Percentiles rank a stretch among this genome's conserved stretches.
phyloP scores from a whole-genome alignment of 1,140 invertebrate genomes.

The Drosophila kanapiae region DNA sequence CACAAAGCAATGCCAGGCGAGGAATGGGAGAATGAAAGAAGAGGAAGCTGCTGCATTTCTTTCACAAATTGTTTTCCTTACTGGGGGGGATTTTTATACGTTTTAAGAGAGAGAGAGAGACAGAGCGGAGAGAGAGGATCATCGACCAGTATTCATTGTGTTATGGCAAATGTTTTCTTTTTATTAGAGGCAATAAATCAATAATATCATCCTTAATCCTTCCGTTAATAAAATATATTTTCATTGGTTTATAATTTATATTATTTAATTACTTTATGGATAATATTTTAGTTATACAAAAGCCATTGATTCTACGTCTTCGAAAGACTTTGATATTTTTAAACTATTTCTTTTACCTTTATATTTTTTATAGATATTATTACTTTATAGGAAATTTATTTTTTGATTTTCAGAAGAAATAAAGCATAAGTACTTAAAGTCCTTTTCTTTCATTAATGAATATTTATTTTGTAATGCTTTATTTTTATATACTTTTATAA shows the following conservation, averaged over 20 bases:
- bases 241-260: background rate
- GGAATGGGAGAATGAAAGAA: slow-evolving; percentile 13
- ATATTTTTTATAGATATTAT: background rate
- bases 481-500: background rate
- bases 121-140: background rate
- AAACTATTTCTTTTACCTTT: background rate
- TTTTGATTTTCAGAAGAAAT: background rate
- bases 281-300: background rate
- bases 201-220: background rate
- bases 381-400: background rate
- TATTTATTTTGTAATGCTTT: too few relatives aligned
- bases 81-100: background rate
- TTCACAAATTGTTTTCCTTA: slow-evolving; percentile 11
- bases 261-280: background rate
- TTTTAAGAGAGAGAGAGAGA: background rate
- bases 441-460: too few relatives aligned
- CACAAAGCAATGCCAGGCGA: slow-evolving; percentile 6
- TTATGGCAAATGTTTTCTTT: background rate
- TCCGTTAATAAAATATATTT: background rate
- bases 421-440: background rate
- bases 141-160: background rate
- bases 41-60: slow-evolving; percentile 27
- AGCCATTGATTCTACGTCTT: background rate
- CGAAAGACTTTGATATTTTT: background rate
- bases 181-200: background rate